These are phyloP conservation scores for Thymelicus lineola DNA, from an alignment of 2,888 invertebrate genomes.

Conservation along the genomic window DNA sequence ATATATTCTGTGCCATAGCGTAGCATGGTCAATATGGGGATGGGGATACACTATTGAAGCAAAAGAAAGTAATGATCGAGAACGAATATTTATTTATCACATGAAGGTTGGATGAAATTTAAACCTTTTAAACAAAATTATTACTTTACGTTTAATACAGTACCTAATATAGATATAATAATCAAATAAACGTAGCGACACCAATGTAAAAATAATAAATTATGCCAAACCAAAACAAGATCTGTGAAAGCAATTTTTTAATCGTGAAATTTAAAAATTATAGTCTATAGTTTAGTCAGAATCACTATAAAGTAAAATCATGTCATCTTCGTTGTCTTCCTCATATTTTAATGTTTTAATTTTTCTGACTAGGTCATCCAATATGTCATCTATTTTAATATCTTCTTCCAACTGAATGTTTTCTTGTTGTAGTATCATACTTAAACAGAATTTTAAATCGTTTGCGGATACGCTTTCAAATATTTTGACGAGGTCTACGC, in stretches of 20 bases:
- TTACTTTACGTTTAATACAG: too few species aligned
- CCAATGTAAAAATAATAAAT: too few species aligned
- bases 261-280: background rate
- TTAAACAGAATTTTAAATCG: background rate
- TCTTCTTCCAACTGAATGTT: background rate
- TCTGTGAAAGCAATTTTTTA: too few species aligned
- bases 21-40: too few species aligned
- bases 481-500: background rate
- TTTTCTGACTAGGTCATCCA: slow-evolving; percentile 12
- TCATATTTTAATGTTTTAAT: background rate
- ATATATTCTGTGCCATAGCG: too few species aligned
- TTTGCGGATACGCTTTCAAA: background rate
- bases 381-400: slow-evolving; percentile 3
- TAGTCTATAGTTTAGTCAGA: slow-evolving; percentile 8
- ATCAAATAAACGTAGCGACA: too few species aligned
- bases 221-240: background rate
- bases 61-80: too few species aligned
- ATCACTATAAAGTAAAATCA: slow-evolving; percentile 9
- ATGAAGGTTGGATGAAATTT: too few species aligned
- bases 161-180: too few species aligned
- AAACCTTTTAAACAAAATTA: too few species aligned
- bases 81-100: too few species aligned
- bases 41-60: too few species aligned
- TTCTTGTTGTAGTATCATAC: background rate
- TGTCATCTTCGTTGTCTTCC: slow-evolving; percentile 12